Conservation (phyloP, 2,888 invertebrate genomes). For the Sepiola atlantica region DNA sequence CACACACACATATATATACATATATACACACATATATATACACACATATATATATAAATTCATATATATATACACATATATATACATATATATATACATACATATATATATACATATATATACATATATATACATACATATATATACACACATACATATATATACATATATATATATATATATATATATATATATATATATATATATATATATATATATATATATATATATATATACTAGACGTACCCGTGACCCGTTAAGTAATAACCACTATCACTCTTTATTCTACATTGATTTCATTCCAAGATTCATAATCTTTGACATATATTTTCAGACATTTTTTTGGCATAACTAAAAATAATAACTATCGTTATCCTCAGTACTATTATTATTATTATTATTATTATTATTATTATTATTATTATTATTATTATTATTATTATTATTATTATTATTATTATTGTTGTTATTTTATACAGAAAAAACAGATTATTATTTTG, state of each 20-base stretch:
- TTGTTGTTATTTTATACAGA: not conserved
- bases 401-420: no score
- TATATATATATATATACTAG: not conserved
- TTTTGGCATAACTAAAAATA: not conserved
- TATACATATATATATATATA: constrained; percentile 17
- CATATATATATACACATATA: not conserved
- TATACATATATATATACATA: not conserved
- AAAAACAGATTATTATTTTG: no score
- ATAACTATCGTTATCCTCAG: not conserved
- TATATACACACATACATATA: not conserved
- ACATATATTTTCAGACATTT: not conserved
- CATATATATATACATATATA: not conserved
- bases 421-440: not conserved
- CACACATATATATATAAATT: not conserved
- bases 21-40: not conserved
- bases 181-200: constrained; percentile 8
- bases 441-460: not conserved
- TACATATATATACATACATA: not conserved
- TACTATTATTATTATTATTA: no score
- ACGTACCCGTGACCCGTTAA: no score
- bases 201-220: not conserved
- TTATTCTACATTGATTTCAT: not conserved
- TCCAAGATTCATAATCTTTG: not conserved
- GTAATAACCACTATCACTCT: not conserved
- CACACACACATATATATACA: not conserved